Evolutionary conservation across 2,113 vertebrate genomes (phyloP).

Genomic region (Pimephales promelas): DNA sequence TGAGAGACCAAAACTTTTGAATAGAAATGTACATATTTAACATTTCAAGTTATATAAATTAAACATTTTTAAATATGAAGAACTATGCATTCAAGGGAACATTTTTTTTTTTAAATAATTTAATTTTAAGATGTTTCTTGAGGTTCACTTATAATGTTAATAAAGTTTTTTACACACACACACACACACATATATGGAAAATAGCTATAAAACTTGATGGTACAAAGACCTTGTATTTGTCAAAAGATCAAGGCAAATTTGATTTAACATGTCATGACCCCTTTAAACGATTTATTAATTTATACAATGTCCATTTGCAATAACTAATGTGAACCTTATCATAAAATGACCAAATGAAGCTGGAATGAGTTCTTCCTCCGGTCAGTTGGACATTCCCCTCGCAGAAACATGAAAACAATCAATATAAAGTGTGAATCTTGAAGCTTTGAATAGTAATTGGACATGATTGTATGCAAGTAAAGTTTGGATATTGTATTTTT

Average conservation of each 20-base stretch:
- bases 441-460: not conserved
- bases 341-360: not conserved
- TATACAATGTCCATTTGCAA: not conserved
- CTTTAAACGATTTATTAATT: not conserved
- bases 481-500: not conserved
- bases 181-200: too few relatives aligned
- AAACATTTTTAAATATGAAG: not conserved
- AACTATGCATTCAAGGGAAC: not conserved
- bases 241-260: too few relatives aligned
- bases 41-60: not conserved
- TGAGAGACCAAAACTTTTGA: not conserved
- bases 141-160: too few relatives aligned
- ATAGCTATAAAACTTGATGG: too few relatives aligned
- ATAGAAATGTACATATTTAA: not conserved
- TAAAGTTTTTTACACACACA: too few relatives aligned
- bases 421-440: not conserved
- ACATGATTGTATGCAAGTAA: not conserved
- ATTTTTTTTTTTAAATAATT: too few relatives aligned
- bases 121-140: too few relatives aligned
- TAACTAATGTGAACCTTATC: not conserved
- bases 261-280: too few relatives aligned
- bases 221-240: too few relatives aligned
- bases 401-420: not conserved
- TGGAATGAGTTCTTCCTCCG: not conserved
- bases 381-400: not conserved